Evolutionary conservation across 2,113 vertebrate species (phyloP), one percentile per base, ranked within the genome.

Genomic region (Hiodon alosoides): DNA sequence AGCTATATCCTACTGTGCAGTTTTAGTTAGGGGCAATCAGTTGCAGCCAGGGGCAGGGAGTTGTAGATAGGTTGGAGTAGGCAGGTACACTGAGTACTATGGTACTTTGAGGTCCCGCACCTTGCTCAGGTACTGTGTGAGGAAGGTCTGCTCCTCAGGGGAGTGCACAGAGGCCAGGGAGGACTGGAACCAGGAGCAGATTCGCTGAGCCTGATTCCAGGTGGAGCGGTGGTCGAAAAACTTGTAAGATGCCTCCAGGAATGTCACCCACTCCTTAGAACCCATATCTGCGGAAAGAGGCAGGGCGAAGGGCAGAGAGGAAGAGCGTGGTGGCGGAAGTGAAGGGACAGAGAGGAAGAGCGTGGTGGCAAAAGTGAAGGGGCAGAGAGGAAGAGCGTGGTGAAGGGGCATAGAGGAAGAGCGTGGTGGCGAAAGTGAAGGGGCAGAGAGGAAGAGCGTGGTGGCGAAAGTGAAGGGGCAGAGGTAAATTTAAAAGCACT

Each of bases 151-250:
- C 82, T 99, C 97, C 0, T 87, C 90, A 50, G 91, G 89, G 3
- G 88, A 88, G 79, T 98, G 96, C 77, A 99, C 85, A 0, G 97
- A 98, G 0, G 86, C 89, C 84, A 99, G 88, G 3, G 95, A 92
- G 0, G 94, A 93, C 7, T 90, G 86, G 76, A 94, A 93, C 97
- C 95, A 98, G 47, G 92, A 92, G 88, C 97, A 99, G 87, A 98
- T 94, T 75, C 94, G 92, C 86, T 94, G 90, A 0, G 96, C 96
- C 85, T 99, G 97, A 11, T 88, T 84, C 97, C 96, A 98, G 0
- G 92, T 96, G 54, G 92, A 92, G 69, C 94, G 96, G 79, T 98
- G 95, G 85, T 97, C 93, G 0, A 94, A 98, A 83, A 99, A 95
- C 82, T 93, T 97, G 86, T 98, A 99, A 69, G 98, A 93, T 0